A percentile compares a stretch with the other conserved stretches of the same genome.
These are phyloP conservation scores for Oreotragus oreotragus DNA, from an alignment of 2,113 vertebrate species.

Conservation along the genomic window DNA sequence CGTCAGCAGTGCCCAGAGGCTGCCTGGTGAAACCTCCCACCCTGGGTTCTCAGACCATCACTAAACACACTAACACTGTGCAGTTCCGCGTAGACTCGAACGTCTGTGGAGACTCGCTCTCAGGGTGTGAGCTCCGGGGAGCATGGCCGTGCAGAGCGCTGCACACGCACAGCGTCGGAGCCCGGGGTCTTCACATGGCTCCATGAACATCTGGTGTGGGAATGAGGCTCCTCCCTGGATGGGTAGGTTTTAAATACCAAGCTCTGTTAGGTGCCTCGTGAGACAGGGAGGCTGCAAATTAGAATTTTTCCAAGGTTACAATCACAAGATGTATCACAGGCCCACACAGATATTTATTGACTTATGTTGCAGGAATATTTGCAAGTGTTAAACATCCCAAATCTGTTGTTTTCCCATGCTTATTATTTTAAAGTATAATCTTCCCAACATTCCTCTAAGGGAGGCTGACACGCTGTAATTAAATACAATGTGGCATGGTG, in stretches of 20 bases:
- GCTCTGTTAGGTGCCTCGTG: neutral
- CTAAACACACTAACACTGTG: fast-evolving
- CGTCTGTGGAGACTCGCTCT: neutral
- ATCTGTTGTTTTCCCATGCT: neutral
- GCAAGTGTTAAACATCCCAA: neutral
- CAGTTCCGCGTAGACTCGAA: neutral
- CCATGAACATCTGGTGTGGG: neutral
- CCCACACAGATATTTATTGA: neutral
- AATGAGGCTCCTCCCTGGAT: neutral
- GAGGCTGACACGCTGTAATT: neutral
- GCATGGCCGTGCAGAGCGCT: neutral
- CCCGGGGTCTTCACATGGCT: neutral
- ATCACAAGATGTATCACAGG: too few relatives aligned
- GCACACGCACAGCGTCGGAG: neutral
- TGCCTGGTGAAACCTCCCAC: neutral
- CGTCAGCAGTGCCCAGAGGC: neutral
- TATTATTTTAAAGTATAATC: neutral
- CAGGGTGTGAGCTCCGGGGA: neutral
- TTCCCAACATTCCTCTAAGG: slow-evolving; percentile 10
- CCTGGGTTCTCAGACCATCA: neutral
- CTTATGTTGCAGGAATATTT: neutral
- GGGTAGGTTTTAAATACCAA: neutral
- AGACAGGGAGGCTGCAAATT: neutral
- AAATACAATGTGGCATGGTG: neutral
- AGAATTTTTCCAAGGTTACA: neutral